A percentile compares a stretch with the other conserved stretches of the same genome.
These are phyloP conservation scores for Eristalinus sepulchralis DNA, from an alignment of 2,888 invertebrate genomes.

Conservation along the genomic window DNA sequence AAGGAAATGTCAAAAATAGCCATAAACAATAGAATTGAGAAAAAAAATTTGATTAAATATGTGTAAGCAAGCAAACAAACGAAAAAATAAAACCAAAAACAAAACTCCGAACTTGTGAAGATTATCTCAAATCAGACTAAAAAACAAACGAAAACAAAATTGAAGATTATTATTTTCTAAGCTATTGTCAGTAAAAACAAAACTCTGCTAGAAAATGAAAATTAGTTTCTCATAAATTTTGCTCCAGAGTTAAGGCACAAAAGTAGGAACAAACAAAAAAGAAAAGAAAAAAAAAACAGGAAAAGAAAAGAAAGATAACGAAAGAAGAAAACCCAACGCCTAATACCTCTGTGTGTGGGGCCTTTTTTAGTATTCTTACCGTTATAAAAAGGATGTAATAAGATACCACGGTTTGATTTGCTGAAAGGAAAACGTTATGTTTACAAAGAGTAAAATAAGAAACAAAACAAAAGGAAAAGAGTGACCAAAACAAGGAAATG, in stretches of 20 bases:
- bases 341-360: constrained; percentile 54
- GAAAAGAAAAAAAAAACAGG: not conserved
- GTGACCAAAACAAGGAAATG: constrained; percentile 2
- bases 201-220: too few relatives aligned
- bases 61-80: not conserved
- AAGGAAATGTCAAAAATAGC: not conserved
- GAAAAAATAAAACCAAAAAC: not conserved
- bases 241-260: not conserved
- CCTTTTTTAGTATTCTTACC: constrained; percentile 81
- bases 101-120: not conserved
- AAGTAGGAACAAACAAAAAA: not conserved
- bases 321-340: constrained; percentile 50
- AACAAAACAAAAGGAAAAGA: constrained; percentile 8
- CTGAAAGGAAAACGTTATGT: constrained; percentile 76
- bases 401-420: constrained; percentile 81
- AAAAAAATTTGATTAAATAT: not conserved
- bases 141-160: too few relatives aligned
- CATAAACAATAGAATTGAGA: constrained; percentile 31
- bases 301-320: constrained; percentile 25
- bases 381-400: constrained; percentile 84
- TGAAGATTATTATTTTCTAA: too few relatives aligned
- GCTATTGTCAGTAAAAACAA: too few relatives aligned
- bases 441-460: constrained; percentile 52
- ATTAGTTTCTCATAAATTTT: not conserved
- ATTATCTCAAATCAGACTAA: too few relatives aligned